These are phyloP conservation scores for Deroplatys truncata DNA, from an alignment of 2,888 invertebrate species.

Conservation along the genomic window DNA sequence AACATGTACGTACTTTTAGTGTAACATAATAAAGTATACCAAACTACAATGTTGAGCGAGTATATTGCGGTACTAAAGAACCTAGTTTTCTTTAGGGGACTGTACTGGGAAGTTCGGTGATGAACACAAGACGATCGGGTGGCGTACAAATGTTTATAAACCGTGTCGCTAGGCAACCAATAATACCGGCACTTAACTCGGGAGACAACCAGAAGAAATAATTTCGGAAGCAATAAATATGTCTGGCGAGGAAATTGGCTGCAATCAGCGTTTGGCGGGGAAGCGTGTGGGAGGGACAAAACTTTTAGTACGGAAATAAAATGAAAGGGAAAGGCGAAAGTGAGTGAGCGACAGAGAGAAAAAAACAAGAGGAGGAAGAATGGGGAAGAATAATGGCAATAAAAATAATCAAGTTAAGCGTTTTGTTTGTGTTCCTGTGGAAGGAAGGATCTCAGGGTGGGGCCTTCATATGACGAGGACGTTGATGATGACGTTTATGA, in stretches of 20 bases:
- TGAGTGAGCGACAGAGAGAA: neutral
- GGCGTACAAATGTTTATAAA: neutral
- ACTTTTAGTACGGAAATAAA: neutral
- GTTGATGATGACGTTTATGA: neutral
- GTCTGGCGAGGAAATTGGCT: slow-evolving; percentile 25
- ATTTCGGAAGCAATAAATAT: slow-evolving; percentile 28
- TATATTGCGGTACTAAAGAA: neutral
- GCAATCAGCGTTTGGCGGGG: slow-evolving; percentile 26
- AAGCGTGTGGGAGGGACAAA: neutral
- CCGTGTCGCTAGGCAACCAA: neutral
- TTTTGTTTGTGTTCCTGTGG: neutral
- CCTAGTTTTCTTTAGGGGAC: neutral
- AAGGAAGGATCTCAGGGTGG: neutral
- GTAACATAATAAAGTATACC: too few relatives aligned
- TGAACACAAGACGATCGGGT: neutral
- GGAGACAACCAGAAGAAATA: slow-evolving; percentile 10
- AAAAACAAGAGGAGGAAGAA: neutral
- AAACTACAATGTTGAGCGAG: too few relatives aligned
- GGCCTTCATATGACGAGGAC: neutral
- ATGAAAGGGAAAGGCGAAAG: neutral
- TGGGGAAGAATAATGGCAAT: neutral
- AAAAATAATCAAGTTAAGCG: neutral
- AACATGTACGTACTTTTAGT: too few relatives aligned
- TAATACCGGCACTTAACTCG: neutral
- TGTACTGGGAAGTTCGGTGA: neutral